Percentiles rank a stretch among this genome's conserved stretches.
Conservation (phyloP, 2,113 vertebrate genomes). For the Xiphias gladius region DNA sequence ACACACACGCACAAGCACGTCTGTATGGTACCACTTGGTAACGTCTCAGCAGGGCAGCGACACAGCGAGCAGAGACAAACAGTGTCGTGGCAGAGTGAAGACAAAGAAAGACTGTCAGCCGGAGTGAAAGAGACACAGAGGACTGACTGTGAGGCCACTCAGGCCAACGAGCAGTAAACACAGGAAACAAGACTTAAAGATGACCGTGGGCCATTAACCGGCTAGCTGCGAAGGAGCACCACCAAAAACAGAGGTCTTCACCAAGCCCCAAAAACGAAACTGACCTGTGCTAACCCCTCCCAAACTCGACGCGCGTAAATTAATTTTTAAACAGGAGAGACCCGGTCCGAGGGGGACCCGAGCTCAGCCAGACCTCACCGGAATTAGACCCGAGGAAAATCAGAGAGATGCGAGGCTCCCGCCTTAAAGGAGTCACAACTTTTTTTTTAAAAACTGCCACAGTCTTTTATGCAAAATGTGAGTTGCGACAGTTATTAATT, state of each 20-base stretch:
- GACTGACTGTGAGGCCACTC: constrained; percentile 9
- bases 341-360: no score
- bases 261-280: not conserved
- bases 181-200: not conserved
- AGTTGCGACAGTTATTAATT: no score
- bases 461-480: no score
- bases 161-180: not conserved
- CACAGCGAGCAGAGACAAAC: constrained; percentile 32
- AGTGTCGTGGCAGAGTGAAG: not conserved
- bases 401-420: no score
- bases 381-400: no score
- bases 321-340: no score
- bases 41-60: constrained; percentile 51
- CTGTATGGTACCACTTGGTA: constrained; percentile 55
- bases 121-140: constrained; percentile 25
- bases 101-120: constrained; percentile 58
- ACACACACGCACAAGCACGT: constrained; percentile 19
- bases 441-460: no score
- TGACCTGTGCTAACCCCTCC: no score
- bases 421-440: no score
- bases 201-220: not conserved
- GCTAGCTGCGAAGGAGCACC: not conserved
- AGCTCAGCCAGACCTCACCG: no score
- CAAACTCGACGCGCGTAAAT: no score
- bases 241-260: no score